A percentile compares a stretch with the other conserved stretches of the same genome.
Evolutionary conservation across 1,140 invertebrate genomes (phyloP).

Genomic region (Parapsyche elsis): DNA sequence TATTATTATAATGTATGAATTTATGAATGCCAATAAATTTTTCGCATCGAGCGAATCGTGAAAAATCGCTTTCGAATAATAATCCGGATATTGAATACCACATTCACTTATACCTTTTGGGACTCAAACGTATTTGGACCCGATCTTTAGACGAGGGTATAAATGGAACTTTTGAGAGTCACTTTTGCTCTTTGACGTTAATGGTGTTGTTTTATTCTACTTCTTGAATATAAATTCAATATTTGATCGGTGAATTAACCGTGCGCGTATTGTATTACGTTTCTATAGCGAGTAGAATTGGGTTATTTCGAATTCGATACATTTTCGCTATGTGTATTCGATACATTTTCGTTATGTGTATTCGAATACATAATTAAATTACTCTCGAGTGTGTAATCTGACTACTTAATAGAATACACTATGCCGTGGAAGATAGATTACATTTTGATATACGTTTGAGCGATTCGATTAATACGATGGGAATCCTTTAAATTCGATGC

Average conservation of each 20-base stretch:
- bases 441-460: constrained; percentile 10
- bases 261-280: background rate
- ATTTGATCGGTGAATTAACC: background rate
- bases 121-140: too few relatives aligned
- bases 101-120: too few relatives aligned
- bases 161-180: too few relatives aligned
- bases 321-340: background rate
- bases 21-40: background rate
- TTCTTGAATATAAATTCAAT: too few relatives aligned
- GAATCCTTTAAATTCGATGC: background rate
- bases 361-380: constrained; percentile 14
- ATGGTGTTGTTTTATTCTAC: too few relatives aligned
- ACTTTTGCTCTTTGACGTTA: too few relatives aligned
- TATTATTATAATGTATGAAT: background rate
- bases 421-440: constrained; percentile 4
- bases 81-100: too few relatives aligned
- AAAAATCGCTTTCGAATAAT: too few relatives aligned
- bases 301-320: too few relatives aligned
- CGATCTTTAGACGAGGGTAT: too few relatives aligned
- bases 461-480: background rate
- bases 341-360: background rate
- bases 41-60: background rate
- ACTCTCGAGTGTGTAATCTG: background rate
- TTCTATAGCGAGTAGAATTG: too few relatives aligned
- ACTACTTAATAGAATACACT: background rate